Evolutionary conservation across 2,113 vertebrate genomes (phyloP), one percentile per base, ranked within the genome.

Genomic region (Saguinus midas): DNA sequence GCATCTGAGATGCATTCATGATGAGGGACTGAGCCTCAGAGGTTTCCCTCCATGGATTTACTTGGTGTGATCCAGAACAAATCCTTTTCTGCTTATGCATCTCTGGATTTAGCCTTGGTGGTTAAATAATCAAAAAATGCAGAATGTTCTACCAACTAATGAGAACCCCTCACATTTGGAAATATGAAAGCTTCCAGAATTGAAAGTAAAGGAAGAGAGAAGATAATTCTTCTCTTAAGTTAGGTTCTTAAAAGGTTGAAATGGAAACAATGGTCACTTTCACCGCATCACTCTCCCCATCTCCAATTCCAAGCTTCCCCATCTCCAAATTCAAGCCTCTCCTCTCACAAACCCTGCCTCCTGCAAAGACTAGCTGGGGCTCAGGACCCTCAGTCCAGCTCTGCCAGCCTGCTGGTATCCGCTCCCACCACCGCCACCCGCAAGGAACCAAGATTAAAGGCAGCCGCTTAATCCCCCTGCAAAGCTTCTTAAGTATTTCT

Each of bases 401-500:
- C 70, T 73, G 90, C n/a, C 85, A 61, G 94, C 1, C 0, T 0
- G 5, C 58, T 92, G 87, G 94, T 97, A 97, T 85, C 76, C 1
- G 1, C 0, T 6, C 88, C 91, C 78, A 57, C 96, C 96, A 83
- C 96, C 66, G 29, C 97, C 96, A 79, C 97, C 94, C 75, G 0
- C 45, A 97, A 96, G 52, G 82, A 94, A 95, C 95, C 91, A 86
- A 98, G 98, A 99, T 98, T 98, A 98, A 98, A 98, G 92, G 83
- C 96, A 98, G 98, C 68, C 95, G 87, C 95, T 98, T 98, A 98
- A 99, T 98, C 98, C 98, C 70, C 83, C 61, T 35, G 96, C 95
- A 99, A 99, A 99, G 98, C 99, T 98, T 98, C 98, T 99, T 98
- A 98, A 98, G 97, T 87, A 1, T 98, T 98, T 98, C 95, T 97